Base-by-base conservation (phyloP, 1,140 invertebrate species). In the Oscheius sp. region DNA sequence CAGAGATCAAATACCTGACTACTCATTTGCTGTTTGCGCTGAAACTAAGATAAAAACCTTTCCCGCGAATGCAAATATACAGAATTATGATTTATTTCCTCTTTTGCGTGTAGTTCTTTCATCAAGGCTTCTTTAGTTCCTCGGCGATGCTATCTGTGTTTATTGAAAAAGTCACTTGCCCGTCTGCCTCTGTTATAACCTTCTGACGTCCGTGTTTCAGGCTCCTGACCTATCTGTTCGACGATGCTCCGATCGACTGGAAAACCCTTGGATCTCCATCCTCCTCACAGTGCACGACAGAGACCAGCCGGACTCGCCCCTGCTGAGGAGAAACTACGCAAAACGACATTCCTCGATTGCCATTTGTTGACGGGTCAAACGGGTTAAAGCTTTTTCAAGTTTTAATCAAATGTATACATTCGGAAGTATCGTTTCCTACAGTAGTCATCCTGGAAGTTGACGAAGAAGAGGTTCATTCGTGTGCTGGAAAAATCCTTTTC, bases 221-320 rank as follows among this genome's bases (percentile, higher is more conserved):
- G 49, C 15, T 68, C 10, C 34, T 55, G 10, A 46, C 42, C 10
- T 35, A 36, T 55, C 65, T 52, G n/a, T 64, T 4, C 52, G 72
- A 1, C 52, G 72, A 31, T 59, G 64, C 4, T 31, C 42, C 10
- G 72, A 74, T 29, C 32, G 64, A 34, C 58, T 74, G 3, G 72
- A 74, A 18, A 74, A 74, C 63, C 72, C 72, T n/a, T 74, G 72
- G 72, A 68, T 74, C 28, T 70, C 72, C 4, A 28, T 74, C 35
- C 29, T 74, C 31, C 45, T 70, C 49, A 67, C 58, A 20, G 72
- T 74, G 7, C 64, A 70, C 45, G 63, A 62, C 10, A 68, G 73
- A 18, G 68, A 74, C 35, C 49, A 75, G 35, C 3, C 67, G 20
- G 29, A 35, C 38, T 49, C 67, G 3, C 32, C 52, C 1, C 55